A percentile compares a stretch with the other conserved stretches of the same genome.
Evolutionary conservation across 2,888 invertebrate genomes (phyloP).

Genomic region (Aspidapion aeneum): DNA sequence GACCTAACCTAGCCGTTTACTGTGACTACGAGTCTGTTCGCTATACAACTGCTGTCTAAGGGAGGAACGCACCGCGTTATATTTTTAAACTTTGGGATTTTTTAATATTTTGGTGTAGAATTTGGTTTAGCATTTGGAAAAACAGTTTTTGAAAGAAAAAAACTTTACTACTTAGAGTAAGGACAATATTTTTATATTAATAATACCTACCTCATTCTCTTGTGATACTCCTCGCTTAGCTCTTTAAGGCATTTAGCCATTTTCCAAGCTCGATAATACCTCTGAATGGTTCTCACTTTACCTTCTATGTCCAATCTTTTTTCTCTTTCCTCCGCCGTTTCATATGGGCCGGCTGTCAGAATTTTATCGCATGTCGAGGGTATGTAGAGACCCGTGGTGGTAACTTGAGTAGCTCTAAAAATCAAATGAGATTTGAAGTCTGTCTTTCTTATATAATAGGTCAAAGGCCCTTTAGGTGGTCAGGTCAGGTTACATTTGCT

Average conservation of each 20-base stretch:
- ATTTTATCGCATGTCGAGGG: constrained; percentile 62
- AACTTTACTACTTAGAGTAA: too few relatives aligned
- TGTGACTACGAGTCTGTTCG: too few relatives aligned
- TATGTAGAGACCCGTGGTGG: constrained; percentile 54
- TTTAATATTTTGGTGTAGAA: too few relatives aligned
- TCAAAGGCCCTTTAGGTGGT: neutral
- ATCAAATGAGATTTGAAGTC: neutral
- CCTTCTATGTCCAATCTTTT: constrained; percentile 53
- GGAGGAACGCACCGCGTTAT: too few relatives aligned
- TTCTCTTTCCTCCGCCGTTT: constrained; percentile 61
- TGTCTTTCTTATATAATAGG: neutral
- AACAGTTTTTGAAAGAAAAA: too few relatives aligned
- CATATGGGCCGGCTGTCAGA: constrained; percentile 59
- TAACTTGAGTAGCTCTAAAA: constrained; percentile 11
- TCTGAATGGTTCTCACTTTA: constrained; percentile 58
- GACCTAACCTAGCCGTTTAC: too few relatives aligned
- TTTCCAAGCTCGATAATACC: constrained; percentile 53
- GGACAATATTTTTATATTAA: too few relatives aligned
- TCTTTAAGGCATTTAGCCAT: constrained; percentile 51
- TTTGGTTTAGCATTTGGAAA: too few relatives aligned
- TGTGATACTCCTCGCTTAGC: constrained; percentile 52
- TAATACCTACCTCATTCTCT: constrained; percentile 45
- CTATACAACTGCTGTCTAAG: too few relatives aligned
- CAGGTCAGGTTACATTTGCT: constrained; percentile 65
- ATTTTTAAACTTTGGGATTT: too few relatives aligned